These are phyloP conservation scores for Myrmecophaga tridactyla DNA, from an alignment of 2,113 vertebrate species.

Conservation along the genomic window DNA sequence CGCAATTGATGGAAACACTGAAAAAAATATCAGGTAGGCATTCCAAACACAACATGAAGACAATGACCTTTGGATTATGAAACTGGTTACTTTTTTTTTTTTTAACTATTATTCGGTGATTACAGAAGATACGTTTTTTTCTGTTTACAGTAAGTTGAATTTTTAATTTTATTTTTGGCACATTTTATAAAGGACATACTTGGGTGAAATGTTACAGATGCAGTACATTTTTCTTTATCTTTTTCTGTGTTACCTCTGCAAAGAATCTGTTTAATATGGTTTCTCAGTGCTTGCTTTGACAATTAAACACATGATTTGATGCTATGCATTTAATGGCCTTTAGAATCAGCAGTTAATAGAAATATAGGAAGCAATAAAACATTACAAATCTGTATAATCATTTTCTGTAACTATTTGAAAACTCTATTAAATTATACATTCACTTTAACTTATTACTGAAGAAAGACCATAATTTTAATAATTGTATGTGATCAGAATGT, in stretches of 20 bases:
- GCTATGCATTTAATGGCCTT: slow-evolving; percentile 12
- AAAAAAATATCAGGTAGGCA: background rate
- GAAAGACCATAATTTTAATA: background rate
- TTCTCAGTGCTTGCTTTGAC: background rate
- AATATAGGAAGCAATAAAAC: slow-evolving; percentile 39
- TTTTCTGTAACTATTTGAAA: slow-evolving; percentile 55
- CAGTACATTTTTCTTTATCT: background rate
- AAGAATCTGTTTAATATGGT: slow-evolving; percentile 20
- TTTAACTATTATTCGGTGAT: slow-evolving; percentile 6
- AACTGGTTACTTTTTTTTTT: background rate
- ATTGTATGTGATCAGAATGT: background rate
- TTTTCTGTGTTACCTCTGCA: slow-evolving; percentile 34
- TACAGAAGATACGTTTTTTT: background rate
- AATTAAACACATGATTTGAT: slow-evolving; percentile 37
- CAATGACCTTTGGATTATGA: background rate
- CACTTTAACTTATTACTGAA: slow-evolving; percentile 13
- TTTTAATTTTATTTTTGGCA: slow-evolving; percentile 21
- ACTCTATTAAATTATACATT: slow-evolving; percentile 49
- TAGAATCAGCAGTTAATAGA: slow-evolving; percentile 43
- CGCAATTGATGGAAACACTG: background rate
- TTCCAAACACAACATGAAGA: background rate
- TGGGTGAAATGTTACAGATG: slow-evolving; percentile 29
- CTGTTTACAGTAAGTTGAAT: slow-evolving; percentile 1
- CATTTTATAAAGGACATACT: slow-evolving; percentile 35
- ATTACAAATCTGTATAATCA: slow-evolving; percentile 25